These are phyloP conservation scores for Lathronympha strigana DNA, from an alignment of 2,888 invertebrate species.

Conservation along the genomic window DNA sequence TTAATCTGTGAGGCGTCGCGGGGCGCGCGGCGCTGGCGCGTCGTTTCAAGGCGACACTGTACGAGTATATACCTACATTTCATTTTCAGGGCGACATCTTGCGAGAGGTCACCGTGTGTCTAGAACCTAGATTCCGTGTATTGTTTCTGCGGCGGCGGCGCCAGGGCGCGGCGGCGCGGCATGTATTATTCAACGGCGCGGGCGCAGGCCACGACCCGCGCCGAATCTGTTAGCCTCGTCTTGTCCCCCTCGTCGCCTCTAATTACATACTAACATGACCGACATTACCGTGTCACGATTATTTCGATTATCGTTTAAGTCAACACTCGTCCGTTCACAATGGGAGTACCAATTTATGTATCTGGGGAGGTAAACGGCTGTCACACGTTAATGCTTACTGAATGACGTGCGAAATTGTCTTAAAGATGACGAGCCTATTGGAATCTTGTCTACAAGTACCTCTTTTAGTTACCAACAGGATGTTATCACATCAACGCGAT, in stretches of 20 bases:
- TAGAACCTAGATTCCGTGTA: conserved; percentile 66
- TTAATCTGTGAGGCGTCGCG: conserved; percentile 25
- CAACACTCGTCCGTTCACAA: conserved; percentile 58
- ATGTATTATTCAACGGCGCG: conserved; percentile 75
- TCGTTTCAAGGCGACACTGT: conserved; percentile 28
- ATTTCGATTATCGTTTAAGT: conserved; percentile 63
- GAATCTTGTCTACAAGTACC: background rate
- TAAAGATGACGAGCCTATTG: background rate
- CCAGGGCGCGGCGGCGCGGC: conserved; percentile 56
- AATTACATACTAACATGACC: conserved; percentile 76
- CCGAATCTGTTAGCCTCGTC: conserved; percentile 73
- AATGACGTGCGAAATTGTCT: conserved; percentile 24
- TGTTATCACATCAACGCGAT: no score
- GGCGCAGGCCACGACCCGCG: conserved; percentile 68
- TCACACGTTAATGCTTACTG: conserved; percentile 27
- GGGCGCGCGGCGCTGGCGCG: conserved; percentile 9
- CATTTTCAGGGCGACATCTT: conserved; percentile 42
- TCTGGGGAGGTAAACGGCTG: conserved; percentile 37
- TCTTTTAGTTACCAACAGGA: background rate
- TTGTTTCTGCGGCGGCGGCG: conserved; percentile 66
- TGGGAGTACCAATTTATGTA: conserved; percentile 47
- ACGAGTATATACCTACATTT: conserved; percentile 39
- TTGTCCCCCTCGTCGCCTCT: conserved; percentile 64
- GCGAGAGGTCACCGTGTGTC: conserved; percentile 45
- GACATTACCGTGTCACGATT: conserved; percentile 71